Evolutionary conservation across 2,797 vertebrate species (phyloP).

Genomic region (Muscicapa striata): DNA sequence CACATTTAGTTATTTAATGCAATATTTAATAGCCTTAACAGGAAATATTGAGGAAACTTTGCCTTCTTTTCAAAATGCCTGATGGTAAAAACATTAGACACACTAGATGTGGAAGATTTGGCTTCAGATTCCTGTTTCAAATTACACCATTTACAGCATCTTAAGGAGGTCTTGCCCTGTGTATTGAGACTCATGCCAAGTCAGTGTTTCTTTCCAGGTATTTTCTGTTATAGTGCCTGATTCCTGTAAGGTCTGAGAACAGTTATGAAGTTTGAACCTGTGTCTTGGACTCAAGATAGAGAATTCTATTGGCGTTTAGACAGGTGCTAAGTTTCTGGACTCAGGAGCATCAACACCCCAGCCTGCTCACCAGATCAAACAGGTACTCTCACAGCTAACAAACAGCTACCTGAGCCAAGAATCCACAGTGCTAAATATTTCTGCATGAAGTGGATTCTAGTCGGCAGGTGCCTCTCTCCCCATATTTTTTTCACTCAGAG

Average conservation of each 20-base stretch:
- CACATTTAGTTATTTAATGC: not conserved
- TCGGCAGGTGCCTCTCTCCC: not conserved
- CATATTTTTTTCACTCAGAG: not conserved
- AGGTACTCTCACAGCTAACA: fast-evolving
- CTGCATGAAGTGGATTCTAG: not conserved
- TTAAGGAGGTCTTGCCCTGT: not conserved
- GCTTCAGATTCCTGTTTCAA: not conserved
- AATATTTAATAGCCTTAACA: conserved; percentile 2
- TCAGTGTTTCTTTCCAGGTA: not conserved
- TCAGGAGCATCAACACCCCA: not conserved
- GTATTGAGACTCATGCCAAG: not conserved
- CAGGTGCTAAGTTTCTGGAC: not conserved
- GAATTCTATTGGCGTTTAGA: not conserved
- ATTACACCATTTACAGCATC: not conserved
- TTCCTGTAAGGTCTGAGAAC: not conserved
- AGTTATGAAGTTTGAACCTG: not conserved
- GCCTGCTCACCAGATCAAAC: not conserved
- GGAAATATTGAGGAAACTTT: not conserved
- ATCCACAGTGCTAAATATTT: not conserved
- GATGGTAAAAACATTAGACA: not conserved
- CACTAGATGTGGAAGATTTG: not conserved
- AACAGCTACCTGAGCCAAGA: not conserved
- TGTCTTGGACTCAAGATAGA: not conserved
- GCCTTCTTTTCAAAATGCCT: not conserved
- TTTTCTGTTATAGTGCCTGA: not conserved